A percentile compares a stretch with the other conserved stretches of the same genome.
phyloP scores from a whole-genome alignment of 2,113 vertebrate species.

The Lota lota region DNA sequence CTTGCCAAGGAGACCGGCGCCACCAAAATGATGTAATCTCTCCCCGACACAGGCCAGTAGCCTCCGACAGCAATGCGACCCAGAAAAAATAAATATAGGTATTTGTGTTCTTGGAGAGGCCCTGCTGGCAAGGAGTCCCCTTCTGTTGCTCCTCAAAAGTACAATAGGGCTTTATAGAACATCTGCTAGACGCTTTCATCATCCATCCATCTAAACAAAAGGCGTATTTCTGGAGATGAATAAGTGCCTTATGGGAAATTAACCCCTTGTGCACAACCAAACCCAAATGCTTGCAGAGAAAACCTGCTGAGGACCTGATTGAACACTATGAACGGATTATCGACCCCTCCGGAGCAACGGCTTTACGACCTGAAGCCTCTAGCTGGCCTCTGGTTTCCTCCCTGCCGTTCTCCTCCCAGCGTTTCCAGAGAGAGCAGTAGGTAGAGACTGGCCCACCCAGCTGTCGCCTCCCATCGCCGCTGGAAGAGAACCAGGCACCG shows the following conservation, averaged over 20 bases:
- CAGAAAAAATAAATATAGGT: slow-evolving; percentile 56
- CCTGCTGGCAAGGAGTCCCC: background rate
- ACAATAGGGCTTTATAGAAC: too few species aligned
- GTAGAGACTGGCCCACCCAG: slow-evolving; percentile 32
- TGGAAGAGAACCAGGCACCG: slow-evolving; percentile 60
- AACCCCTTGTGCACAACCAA: too few species aligned
- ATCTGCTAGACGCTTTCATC: too few species aligned
- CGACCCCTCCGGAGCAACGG: background rate
- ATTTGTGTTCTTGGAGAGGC: slow-evolving; percentile 39
- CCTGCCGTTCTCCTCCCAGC: slow-evolving; percentile 16
- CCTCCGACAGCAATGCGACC: slow-evolving; percentile 38
- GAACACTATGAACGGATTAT: background rate
- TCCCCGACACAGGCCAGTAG: slow-evolving; percentile 38
- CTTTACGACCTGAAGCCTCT: slow-evolving; percentile 16
- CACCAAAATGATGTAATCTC: slow-evolving; percentile 52
- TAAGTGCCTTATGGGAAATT: too few species aligned
- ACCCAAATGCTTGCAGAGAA: too few species aligned
- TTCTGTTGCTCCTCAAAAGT: too few species aligned
- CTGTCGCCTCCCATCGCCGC: slow-evolving; percentile 60
- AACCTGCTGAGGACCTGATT: background rate
- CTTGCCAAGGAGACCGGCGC: slow-evolving; percentile 52
- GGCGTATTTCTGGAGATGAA: too few species aligned
- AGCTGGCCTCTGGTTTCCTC: background rate
- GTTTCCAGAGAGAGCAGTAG: slow-evolving; percentile 23
- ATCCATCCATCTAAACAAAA: too few species aligned